Percentiles rank a stretch among this genome's conserved stretches.
phyloP scores from a whole-genome alignment of 2,113 vertebrate genomes.

The Leuciscus idus region DNA sequence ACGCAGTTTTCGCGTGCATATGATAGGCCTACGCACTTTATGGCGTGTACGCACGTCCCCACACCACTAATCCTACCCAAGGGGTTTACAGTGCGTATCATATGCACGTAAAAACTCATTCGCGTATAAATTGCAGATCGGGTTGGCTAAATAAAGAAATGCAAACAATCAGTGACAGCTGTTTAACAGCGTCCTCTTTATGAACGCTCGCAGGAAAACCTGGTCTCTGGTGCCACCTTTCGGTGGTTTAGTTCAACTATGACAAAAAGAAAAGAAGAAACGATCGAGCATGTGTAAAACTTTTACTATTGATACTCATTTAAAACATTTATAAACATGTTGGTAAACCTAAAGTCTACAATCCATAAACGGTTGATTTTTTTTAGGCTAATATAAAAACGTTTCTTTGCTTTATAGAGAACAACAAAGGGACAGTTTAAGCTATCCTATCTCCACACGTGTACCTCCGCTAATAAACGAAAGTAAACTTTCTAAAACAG shows the following conservation, averaged over 20 bases:
- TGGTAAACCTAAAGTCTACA: not conserved
- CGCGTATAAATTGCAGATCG: no score
- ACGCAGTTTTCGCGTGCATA: no score
- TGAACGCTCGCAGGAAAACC: not conserved
- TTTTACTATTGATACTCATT: not conserved
- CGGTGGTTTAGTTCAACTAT: conserved; percentile 28
- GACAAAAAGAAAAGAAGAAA: no score
- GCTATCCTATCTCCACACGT: not conserved
- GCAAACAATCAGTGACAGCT: not conserved
- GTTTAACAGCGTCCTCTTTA: not conserved
- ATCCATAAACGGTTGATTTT: not conserved
- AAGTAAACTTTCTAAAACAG: not conserved
- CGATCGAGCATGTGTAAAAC: not conserved
- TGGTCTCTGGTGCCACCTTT: conserved; percentile 68
- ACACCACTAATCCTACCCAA: no score
- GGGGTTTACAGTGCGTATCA: no score
- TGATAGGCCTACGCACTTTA: no score
- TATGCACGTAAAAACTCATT: no score
- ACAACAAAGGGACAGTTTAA: not conserved
- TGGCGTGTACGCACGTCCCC: no score
- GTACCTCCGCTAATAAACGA: not conserved
- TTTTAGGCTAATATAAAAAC: not conserved
- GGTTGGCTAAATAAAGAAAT: not conserved
- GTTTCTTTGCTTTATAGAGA: not conserved
- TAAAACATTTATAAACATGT: not conserved